A percentile compares a stretch with the other conserved stretches of the same genome.
Evolutionary conservation across 2,113 vertebrate species (phyloP).

Genomic region (Planiliza haematocheilus): DNA sequence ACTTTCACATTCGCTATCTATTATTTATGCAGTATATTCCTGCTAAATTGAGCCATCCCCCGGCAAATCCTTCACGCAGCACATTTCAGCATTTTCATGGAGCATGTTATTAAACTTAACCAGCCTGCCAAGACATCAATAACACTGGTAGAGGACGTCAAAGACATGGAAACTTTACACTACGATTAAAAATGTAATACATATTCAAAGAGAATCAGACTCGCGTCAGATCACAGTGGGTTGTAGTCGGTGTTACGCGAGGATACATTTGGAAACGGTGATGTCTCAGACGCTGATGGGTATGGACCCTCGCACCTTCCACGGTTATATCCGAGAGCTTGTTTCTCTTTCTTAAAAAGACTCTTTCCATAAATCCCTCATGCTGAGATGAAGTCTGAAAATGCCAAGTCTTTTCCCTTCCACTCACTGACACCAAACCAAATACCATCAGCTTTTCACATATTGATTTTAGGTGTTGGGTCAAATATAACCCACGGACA

Average conservation of each 20-base stretch:
- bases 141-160: not conserved
- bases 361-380: not conserved
- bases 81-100: not conserved
- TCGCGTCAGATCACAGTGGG: conserved; percentile 16
- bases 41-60: not conserved
- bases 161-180: conserved; percentile 1
- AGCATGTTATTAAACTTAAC: not conserved
- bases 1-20: not conserved
- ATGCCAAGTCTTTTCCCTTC: conserved; percentile 12
- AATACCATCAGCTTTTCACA: not conserved
- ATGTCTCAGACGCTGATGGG: conserved; percentile 3
- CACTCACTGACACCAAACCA: conserved; percentile 2
- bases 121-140: not conserved
- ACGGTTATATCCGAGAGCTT: not conserved
- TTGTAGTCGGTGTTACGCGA: conserved; percentile 1
- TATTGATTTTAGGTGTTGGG: conserved; percentile 18
- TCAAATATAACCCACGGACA: not conserved
- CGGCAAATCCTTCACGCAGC: not conserved
- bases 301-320: not conserved
- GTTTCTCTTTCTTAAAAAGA: not conserved
- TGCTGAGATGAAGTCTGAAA: conserved; percentile 4
- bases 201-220: not conserved
- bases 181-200: conserved; percentile 9
- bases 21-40: conserved; percentile 1
- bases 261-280: not conserved